Evolutionary conservation across 1,140 invertebrate genomes (phyloP), one percentile per base, ranked within the genome.

Genomic region (Chionoecetes opilio): DNA sequence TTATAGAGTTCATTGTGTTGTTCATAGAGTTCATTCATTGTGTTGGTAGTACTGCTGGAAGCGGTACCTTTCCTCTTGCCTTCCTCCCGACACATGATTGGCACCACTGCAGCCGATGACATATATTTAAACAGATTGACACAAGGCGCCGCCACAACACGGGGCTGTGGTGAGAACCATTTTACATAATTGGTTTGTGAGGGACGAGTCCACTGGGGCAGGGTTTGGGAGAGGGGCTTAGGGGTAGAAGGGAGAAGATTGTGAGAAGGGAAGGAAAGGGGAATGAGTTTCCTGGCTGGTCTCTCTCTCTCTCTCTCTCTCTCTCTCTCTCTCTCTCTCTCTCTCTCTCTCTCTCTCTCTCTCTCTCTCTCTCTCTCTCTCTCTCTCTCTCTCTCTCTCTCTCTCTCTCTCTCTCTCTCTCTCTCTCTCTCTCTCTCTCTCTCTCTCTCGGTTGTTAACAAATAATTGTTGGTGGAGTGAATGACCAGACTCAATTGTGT

Each of bases 101-200:
- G 63, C 21, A 75, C 31, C 89, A n/a, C 89, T 63, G 46, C 31
- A 29, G 31, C 89, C 38, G 89, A 91, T 91, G 89, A 91, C 89
- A 91, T 38, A 91, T 63, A 91, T 91, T 91, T 75, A 91, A 91
- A 91, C 89, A 91, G 89, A 91, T 91, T 91, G 89, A 91, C 89
- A 91, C 53, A 38, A 32, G 89, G 89, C 89, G 46, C 46, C 89
- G 26, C 46, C 89, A 91, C 89, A 91, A 91, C 89, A 91, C 46
- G 21, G 46, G 46, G 41, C 89, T 63, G 89, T 38, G 46, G 89
- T 91, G 89, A 91, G 89, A 91, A 91, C 89, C 89, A 91, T 91
- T 91, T 91, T 91, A 91, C 89, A 91, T 91, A 91, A 91, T 91
- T 91, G 89, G 46, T 91, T 75, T 91, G 89, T 91, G 89, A 91